Base-by-base conservation (phyloP, 2,888 invertebrate species). In the Chymomyza caudatula region DNA sequence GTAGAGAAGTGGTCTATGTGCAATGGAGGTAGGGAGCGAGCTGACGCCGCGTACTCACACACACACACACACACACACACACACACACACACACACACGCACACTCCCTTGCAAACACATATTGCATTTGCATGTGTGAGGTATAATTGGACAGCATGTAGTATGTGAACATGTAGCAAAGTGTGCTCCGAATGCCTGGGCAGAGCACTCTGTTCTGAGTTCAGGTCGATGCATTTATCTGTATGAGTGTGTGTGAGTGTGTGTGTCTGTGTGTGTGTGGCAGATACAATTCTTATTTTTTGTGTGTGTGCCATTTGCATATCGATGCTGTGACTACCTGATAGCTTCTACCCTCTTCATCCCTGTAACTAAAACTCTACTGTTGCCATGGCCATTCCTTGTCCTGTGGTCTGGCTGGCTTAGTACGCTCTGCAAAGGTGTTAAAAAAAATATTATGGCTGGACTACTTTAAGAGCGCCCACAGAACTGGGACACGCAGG, bases 81-180 rank as follows among this genome's bases (percentile, higher is more conserved):
- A 3, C 8, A 4, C 13, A 20, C 47, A 44, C 44, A 47, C 17
- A 47, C 51, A 51, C 19, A 51, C 49, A 49, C 19, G n/a, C n/a
- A n/a, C n/a, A n/a, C n/a, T n/a, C n/a, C n/a, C n/a, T n/a, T n/a
- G n/a, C n/a, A n/a, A n/a, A 17, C 51, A 51, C 20, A 51, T 19
- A 44, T 81, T 80, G 86, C 80, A 81, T 86, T 86, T 84, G 69
- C 85, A 81, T 80, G 80, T 85, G 80, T 82, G 82, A 63, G 82
- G 78, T 86, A 84, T 80, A 80, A 86, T 86, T 80, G 80, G 86
- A 80, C 78, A 81, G 73, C 73, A 55, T 60, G 58, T 29, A 19
- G 20, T 29, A 44, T 52, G 49, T n/a, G 54, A 15, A 8, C 49
- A 15, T n/a, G 59, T 51, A n/a, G 43, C 52, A 52, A 13, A 17